Base-by-base conservation (phyloP, 2,888 invertebrate genomes). In the Amorpha juglandis region DNA sequence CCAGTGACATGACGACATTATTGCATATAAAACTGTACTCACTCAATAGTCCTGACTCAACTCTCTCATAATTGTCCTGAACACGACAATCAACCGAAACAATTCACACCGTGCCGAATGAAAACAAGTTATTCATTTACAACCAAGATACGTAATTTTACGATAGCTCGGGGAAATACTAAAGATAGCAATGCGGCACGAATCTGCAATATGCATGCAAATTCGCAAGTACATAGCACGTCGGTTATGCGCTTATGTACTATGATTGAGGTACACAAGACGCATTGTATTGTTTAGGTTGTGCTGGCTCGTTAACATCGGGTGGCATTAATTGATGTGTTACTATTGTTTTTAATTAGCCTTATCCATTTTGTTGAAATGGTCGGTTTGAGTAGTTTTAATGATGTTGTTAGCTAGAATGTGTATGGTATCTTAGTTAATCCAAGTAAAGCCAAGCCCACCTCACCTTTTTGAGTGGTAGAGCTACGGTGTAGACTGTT, bases 141-240 rank as follows among this genome's bases (percentile, higher is more conserved):
- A 63, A 27, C 62, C 27, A 63, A 47, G 45, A 48, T 63, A 48
- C 16, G 48, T 63, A 48, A 63, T 47, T 63, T 63, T 14, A 33
- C 16, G 16, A 55, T 12, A 47, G 66, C 74, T 68, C 66, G 4
- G 4, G 74, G 77, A 71, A 74, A 71, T 76, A 70, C 65, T 73
- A 76, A 78, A 79, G 81, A 81, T 81, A 77, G 79, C 78, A 83
- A 78, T 86, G 78, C 78, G 76, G 75, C 73, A 79, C 74, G 78
- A 79, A 81, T 79, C 75, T 81, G 81, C 81, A 87, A 86, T 87
- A 84, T 86, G 83, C 82, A 83, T 70, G 75, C 63, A 70, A 79
- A 87, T 87, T 85, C 83, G 83, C 87, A 87, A 86, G 82, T 74
- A 78, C 79, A 79, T 75, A 76, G 75, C 75, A 77, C 71, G 71